Percentiles rank a stretch among this genome's conserved stretches.
These are phyloP conservation scores for Polyergus mexicanus DNA, from an alignment of 1,140 invertebrate genomes.

Conservation along the genomic window DNA sequence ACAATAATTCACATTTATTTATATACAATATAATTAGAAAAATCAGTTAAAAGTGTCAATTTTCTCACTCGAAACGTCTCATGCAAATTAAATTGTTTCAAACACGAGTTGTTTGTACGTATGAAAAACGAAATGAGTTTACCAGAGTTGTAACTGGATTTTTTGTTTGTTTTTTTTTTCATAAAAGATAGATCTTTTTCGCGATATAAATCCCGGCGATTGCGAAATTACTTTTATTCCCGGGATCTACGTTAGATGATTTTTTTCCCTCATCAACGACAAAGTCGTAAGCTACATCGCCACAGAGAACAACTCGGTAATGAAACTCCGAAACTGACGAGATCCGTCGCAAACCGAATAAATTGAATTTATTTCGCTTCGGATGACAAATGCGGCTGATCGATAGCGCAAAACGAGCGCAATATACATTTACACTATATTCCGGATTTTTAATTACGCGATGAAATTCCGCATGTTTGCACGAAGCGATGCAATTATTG, in stretches of 20 bases:
- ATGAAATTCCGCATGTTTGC: not conserved
- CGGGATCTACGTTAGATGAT: not conserved
- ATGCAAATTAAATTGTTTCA: slow-evolving; percentile 2
- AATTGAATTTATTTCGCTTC: slow-evolving; percentile 8
- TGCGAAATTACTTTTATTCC: slow-evolving; percentile 48
- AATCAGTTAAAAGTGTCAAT: not conserved
- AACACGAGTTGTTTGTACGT: not conserved
- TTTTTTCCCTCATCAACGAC: slow-evolving; percentile 42
- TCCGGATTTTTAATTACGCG: not conserved
- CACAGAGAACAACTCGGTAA: not conserved
- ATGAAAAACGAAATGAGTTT: not conserved
- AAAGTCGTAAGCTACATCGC: slow-evolving; percentile 11
- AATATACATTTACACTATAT: not conserved
- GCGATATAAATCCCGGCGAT: slow-evolving; percentile 19
- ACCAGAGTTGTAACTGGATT: not conserved
- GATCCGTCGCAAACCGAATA: slow-evolving; percentile 5
- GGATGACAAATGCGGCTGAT: slow-evolving; percentile 14
- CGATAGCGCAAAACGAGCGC: not conserved
- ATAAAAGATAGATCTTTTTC: not conserved
- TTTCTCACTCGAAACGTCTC: not conserved
- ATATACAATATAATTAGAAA: not conserved
- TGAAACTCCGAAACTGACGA: slow-evolving; percentile 23
- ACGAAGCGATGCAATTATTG: not conserved
- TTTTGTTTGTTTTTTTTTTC: slow-evolving; percentile 11
- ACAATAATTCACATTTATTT: not conserved